Conservation (phyloP, 2,113 vertebrate genomes). For the Brienomyrus brachyistius region DNA sequence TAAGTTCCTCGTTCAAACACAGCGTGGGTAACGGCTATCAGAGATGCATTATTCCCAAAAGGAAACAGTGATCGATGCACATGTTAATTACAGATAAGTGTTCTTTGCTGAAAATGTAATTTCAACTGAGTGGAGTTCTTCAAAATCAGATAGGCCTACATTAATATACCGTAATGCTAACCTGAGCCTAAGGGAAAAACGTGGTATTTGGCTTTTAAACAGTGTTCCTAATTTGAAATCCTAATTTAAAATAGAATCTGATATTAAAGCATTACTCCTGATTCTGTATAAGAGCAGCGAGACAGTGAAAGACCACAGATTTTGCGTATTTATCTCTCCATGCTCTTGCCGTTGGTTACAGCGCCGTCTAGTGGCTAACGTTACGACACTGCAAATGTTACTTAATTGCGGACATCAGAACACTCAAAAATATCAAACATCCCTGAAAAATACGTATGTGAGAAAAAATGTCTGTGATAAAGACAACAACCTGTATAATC, state of each 20-base stretch:
- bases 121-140: not conserved
- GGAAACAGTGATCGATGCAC: not conserved
- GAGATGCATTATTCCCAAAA: not conserved
- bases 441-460: not conserved
- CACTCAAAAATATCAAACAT: not conserved
- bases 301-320: not conserved
- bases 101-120: not conserved
- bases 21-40: not conserved
- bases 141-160: not conserved
- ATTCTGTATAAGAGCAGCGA: not conserved
- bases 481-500: not conserved
- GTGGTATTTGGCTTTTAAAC: not conserved
- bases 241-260: not conserved
- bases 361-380: constrained; percentile 58
- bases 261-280: not conserved
- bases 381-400: not conserved
- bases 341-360: constrained; percentile 54
- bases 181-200: not conserved
- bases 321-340: not conserved
- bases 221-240: not conserved
- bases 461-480: not conserved
- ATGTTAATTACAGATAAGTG: not conserved
- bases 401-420: not conserved
- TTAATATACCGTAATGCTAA: not conserved
- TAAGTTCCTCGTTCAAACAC: not conserved